These are phyloP conservation scores for Pao palembangensis DNA, from an alignment of 2,113 vertebrate genomes.

Conservation along the genomic window DNA sequence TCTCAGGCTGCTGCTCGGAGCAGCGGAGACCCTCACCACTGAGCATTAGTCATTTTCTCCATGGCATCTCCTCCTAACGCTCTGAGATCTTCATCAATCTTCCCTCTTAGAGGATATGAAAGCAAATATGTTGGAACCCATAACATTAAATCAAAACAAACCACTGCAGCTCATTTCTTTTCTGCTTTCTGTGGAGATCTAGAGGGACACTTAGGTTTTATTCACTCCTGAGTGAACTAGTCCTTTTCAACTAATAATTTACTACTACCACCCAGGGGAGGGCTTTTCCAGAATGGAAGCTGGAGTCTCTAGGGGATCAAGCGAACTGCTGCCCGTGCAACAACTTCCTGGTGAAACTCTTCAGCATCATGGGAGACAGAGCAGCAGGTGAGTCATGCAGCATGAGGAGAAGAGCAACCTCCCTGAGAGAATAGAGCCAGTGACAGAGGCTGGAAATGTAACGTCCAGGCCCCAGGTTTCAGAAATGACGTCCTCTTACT, in stretches of 20 bases:
- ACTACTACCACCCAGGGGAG: neutral
- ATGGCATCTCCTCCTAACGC: conserved; percentile 24
- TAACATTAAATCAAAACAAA: conserved; percentile 13
- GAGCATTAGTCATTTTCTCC: conserved; percentile 47
- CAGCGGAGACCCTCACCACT: conserved; percentile 40
- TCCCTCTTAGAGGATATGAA: conserved; percentile 17
- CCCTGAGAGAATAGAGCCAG: conserved; percentile 24
- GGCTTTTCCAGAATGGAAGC: conserved; percentile 14
- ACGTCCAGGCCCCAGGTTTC: too few relatives aligned
- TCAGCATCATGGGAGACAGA: conserved; percentile 41
- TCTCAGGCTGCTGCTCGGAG: conserved; percentile 47
- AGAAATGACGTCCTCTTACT: too few relatives aligned
- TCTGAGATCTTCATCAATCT: conserved; percentile 28
- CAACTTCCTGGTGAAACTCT: conserved; percentile 12
- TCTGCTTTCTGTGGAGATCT: neutral
- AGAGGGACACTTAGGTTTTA: neutral
- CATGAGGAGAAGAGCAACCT: conserved; percentile 21
- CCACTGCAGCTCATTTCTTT: neutral
- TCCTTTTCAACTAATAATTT: neutral
- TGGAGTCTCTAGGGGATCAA: neutral
- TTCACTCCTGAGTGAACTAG: neutral
- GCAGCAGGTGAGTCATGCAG: conserved; percentile 32
- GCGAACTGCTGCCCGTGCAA: neutral
- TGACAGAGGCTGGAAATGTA: too few relatives aligned
- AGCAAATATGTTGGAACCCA: conserved; percentile 26